Conservation (phyloP, 2,888 invertebrate genomes). For the Pammene aurita region DNA sequence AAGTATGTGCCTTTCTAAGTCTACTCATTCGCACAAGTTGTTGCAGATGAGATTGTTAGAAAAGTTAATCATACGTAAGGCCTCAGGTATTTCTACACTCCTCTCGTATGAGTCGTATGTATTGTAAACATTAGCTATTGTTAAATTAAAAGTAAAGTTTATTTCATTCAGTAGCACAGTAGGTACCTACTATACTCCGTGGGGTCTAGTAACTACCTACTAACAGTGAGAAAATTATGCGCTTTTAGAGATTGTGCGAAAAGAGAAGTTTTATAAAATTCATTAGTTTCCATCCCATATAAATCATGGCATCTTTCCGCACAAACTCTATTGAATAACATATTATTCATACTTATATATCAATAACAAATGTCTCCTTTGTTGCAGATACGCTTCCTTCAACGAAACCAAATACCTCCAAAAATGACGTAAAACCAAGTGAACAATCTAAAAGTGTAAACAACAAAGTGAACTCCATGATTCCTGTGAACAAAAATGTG, state of each 20-base stretch:
- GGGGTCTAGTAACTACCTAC: too few species aligned
- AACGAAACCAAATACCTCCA: conserved; percentile 36
- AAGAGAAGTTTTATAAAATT: too few species aligned
- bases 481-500: conserved; percentile 27
- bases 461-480: not conserved
- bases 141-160: not conserved
- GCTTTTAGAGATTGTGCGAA: too few species aligned
- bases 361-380: conserved; percentile 3
- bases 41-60: too few species aligned
- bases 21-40: not conserved
- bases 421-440: conserved; percentile 38
- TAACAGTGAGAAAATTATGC: too few species aligned
- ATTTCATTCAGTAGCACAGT: too few species aligned
- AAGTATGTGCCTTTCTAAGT: not conserved
- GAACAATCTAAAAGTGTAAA: not conserved
- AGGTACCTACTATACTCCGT: too few species aligned
- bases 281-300: too few species aligned
- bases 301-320: too few species aligned
- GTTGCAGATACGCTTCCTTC: conserved; percentile 24
- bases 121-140: not conserved
- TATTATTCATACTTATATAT: too few species aligned
- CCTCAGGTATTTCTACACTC: not conserved
- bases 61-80: too few species aligned
- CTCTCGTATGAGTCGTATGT: not conserved
- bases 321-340: too few species aligned